Evolutionary conservation across 2,113 vertebrate genomes (phyloP).

Genomic region (Clupea harengus): DNA sequence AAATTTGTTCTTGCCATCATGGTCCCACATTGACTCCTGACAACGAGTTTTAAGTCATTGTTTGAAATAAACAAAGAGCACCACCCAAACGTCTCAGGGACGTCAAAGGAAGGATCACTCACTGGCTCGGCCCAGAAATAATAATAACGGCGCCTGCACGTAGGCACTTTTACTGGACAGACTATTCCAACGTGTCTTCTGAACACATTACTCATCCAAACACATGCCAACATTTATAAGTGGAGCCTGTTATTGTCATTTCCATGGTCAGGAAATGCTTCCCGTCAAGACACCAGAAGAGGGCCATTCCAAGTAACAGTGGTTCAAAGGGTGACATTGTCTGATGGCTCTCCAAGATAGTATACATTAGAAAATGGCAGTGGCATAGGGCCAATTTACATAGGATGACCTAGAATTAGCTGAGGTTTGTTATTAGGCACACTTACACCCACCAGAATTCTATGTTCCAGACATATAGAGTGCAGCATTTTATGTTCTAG

Average conservation of each 20-base stretch:
- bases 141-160: not conserved
- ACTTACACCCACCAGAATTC: not conserved
- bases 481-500: not conserved
- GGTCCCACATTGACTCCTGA: not conserved
- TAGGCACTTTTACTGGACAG: not conserved
- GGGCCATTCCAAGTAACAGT: not conserved
- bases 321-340: too few relatives aligned
- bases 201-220: not conserved
- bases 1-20: not conserved
- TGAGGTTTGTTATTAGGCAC: not conserved
- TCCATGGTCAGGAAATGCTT: not conserved
- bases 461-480: not conserved
- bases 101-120: conserved; percentile 1
- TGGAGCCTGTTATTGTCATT: not conserved
- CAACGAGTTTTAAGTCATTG: not conserved
- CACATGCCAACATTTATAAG: not conserved
- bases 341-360: too few relatives aligned
- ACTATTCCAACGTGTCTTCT: not conserved
- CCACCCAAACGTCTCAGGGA: not conserved
- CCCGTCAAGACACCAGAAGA: not conserved
- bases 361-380: too few relatives aligned
- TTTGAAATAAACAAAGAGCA: conserved; percentile 4
- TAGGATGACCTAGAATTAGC: not conserved
- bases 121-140: not conserved
- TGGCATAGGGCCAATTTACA: too few relatives aligned